Base-by-base conservation (phyloP, 2,797 vertebrate species). In the Apogon talboti region DNA sequence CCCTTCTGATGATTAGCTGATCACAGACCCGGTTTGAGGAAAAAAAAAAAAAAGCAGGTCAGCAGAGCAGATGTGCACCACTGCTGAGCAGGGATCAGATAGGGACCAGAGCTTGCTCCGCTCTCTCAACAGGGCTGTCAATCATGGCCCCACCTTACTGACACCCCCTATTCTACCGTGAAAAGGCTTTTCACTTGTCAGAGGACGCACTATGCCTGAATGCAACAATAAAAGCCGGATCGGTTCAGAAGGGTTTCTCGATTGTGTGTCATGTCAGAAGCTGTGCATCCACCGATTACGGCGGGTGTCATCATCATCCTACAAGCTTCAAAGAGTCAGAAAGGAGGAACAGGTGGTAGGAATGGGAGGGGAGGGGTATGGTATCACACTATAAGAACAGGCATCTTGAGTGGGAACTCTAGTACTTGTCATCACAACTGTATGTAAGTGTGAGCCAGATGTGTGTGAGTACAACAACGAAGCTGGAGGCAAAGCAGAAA, bases 271-370 rank as follows among this genome's bases (percentile, higher is more conserved):
- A 78, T 79, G 79, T 90, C 86, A 80, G 79, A 52, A 80, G 84
- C 85, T 41, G 74, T 78, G 83, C 86, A 82, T 86, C 84, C 81
- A 72, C 58, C 62, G 88, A 91, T 92, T 92, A 90, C 90, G 49
- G 73, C 40, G 80, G 79, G 87, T 92, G 91, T 92, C 90, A 92
- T 92, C 91, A 89, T 91, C 90, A 81, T 86, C 82, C 79, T 77
- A 49, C 51, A 71, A 77, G 84, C 87, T 87, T 87, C 81, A 81
- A 87, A 62, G 54, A 37, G 33, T 18, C 11, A 28, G 28, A n/a
- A 48, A 30, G 4, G 76, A 19, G 65, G 40, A 40, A 10, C 55
- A 51, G 47, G 54, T 7, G 28, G 66, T 8, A 46, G 66, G 66
- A 6, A 33, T 13, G 37, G 37, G n/a, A 33, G 19, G 6, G 13